Conservation (phyloP, 92 coral and sea anemone species). For the Siderastrea radians region DNA sequence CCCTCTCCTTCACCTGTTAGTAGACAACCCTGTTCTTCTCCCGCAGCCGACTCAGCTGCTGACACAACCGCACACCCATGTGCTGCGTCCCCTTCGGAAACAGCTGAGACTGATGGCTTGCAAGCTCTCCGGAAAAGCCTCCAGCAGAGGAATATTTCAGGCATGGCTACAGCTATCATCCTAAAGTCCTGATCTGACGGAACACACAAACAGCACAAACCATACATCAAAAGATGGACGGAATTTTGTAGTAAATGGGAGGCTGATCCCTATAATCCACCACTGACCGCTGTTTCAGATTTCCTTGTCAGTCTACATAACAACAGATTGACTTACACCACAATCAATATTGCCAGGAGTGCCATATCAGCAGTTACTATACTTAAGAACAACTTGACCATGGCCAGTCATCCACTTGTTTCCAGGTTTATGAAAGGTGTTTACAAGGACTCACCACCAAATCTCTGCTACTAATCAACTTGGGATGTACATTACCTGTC, state of each 20-base stretch:
- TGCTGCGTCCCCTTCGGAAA: slow-evolving; percentile 21
- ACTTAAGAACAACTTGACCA: neutral
- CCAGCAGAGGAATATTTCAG: slow-evolving; percentile 15
- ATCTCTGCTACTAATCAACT: slow-evolving; percentile 38
- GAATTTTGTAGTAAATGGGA: slow-evolving; percentile 34
- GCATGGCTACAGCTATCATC: slow-evolving; percentile 36
- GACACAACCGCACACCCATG: slow-evolving; percentile 8
- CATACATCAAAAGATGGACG: slow-evolving; percentile 29
- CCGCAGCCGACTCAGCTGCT: slow-evolving; percentile 12
- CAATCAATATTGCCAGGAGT: slow-evolving; percentile 22
- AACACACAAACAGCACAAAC: slow-evolving; percentile 38
- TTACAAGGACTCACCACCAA: neutral
- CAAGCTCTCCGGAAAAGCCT: slow-evolving; percentile 34
- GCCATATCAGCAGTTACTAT: slow-evolving; percentile 16
- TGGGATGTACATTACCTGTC: slow-evolving; percentile 58
- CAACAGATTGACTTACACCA: slow-evolving; percentile 4
- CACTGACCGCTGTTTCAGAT: slow-evolving; percentile 31
- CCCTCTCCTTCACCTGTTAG: too few species aligned
- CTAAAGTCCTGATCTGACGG: slow-evolving; percentile 36
- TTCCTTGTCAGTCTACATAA: slow-evolving; percentile 30
- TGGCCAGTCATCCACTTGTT: slow-evolving; percentile 30
- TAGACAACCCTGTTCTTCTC: slow-evolving; percentile 5
- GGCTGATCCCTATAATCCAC: slow-evolving; percentile 45
- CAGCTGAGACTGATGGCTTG: slow-evolving; percentile 38
- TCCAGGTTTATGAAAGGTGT: slow-evolving; percentile 45